Evolutionary conservation across 92 coral and sea anemone species (phyloP).

Genomic region (Galaxea fascicularis): DNA sequence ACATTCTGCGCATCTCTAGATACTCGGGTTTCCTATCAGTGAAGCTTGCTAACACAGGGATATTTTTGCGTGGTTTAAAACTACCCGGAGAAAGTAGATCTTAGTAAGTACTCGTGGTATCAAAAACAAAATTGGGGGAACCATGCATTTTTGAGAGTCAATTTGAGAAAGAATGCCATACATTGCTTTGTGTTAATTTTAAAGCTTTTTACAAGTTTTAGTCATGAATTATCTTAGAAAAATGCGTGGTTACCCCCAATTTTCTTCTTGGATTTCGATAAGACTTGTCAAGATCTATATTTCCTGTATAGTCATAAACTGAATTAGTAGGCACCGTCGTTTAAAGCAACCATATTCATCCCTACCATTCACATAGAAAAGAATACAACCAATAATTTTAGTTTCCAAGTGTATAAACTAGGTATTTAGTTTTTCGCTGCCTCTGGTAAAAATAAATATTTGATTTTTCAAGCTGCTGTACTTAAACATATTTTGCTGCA

Average conservation of each 20-base stretch:
- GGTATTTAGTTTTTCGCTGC: constrained; percentile 21
- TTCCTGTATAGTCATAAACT: no score
- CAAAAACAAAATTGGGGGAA: no score
- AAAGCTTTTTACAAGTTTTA: no score
- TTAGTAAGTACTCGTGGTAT: no score
- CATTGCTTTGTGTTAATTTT: no score
- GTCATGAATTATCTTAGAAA: no score
- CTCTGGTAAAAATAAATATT: constrained; percentile 29
- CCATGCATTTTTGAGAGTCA: no score
- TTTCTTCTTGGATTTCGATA: no score
- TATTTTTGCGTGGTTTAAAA: background rate
- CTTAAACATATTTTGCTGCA: constrained; percentile 1
- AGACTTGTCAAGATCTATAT: no score
- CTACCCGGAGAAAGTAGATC: background rate
- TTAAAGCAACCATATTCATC: constrained; percentile 24
- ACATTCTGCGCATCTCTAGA: no score
- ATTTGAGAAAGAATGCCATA: background rate
- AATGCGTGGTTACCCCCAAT: background rate
- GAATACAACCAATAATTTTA: constrained; percentile 20
- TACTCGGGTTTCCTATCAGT: constrained; percentile 1
- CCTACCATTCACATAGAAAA: constrained; percentile 17
- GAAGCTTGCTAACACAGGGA: background rate
- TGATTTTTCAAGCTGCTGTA: background rate
- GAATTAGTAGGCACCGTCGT: no score
- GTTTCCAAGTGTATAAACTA: constrained; percentile 14